phyloP scores from a whole-genome alignment of 2,797 vertebrate genomes.

The Pelochelys cantorii region DNA sequence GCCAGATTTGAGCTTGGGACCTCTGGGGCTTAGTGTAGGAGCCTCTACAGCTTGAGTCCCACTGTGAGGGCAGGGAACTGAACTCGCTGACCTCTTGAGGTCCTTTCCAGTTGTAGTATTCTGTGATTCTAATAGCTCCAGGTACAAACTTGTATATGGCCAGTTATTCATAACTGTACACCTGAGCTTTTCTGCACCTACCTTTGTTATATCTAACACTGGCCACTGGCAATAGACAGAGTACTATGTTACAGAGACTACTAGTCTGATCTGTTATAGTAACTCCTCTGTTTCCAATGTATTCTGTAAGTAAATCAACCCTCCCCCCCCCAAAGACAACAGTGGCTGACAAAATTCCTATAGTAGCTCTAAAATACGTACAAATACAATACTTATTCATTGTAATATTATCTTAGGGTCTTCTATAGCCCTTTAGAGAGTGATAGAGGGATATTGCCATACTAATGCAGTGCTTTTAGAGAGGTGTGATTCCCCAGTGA shows the following conservation, averaged over 20 bases:
- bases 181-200: neutral
- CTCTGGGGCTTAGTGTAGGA: too few species aligned
- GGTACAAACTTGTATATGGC: neutral
- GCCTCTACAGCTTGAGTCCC: too few species aligned
- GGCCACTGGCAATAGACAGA: neutral
- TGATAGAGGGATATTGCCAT: slow-evolving; percentile 16
- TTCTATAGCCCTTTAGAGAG: neutral
- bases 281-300: neutral
- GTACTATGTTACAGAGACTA: neutral
- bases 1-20: too few species aligned
- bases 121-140: neutral
- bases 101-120: too few species aligned
- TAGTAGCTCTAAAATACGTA: neutral
- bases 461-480: slow-evolving; percentile 37
- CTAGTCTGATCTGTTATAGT: neutral
- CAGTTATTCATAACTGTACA: neutral
- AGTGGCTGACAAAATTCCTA: neutral
- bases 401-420: slow-evolving; percentile 14
- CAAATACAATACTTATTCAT: neutral
- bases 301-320: neutral
- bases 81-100: too few species aligned
- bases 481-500: slow-evolving; percentile 42
- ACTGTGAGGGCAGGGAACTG: too few species aligned
- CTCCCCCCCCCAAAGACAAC: neutral
- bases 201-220: neutral